Conservation (phyloP, 1,140 invertebrate genomes). For the Trichonephila clavata region DNA sequence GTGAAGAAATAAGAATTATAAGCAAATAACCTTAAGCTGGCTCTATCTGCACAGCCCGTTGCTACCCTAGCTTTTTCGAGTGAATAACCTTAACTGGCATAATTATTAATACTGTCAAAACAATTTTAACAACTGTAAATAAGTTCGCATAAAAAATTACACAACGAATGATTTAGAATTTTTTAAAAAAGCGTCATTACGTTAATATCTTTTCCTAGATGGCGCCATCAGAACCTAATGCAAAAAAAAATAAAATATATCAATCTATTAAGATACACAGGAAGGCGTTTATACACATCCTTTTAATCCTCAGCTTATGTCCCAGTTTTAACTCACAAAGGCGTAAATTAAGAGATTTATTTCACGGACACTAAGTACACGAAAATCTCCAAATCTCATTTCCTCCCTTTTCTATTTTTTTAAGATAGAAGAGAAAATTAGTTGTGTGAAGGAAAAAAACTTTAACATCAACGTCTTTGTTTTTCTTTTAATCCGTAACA, state of each 20-base stretch:
- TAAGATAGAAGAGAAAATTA: not conserved
- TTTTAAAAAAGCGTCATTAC: too few species aligned
- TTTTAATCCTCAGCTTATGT: slow-evolving; percentile 3
- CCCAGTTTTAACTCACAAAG: not conserved
- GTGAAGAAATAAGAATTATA: too few species aligned
- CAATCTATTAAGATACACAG: not conserved
- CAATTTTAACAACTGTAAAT: too few species aligned
- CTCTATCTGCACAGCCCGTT: too few species aligned
- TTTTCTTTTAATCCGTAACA: slow-evolving; percentile 21
- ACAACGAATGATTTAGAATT: too few species aligned
- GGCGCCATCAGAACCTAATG: not conserved
- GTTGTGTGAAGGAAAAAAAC: not conserved
- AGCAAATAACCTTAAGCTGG: too few species aligned
- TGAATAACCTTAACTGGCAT: too few species aligned
- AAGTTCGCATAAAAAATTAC: too few species aligned
- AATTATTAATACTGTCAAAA: too few species aligned
- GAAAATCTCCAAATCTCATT: slow-evolving; percentile 10
- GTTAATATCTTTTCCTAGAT: not conserved
- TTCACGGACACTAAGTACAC: not conserved
- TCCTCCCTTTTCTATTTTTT: not conserved
- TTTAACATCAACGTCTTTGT: not conserved
- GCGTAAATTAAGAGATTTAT: slow-evolving; percentile 45
- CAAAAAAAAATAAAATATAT: not conserved
- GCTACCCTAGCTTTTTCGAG: too few species aligned
- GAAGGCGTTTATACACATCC: not conserved